Percentiles rank a stretch among this genome's conserved stretches.
Conservation (phyloP, 1,140 invertebrate species). For the Meloidogyne floridensis region DNA sequence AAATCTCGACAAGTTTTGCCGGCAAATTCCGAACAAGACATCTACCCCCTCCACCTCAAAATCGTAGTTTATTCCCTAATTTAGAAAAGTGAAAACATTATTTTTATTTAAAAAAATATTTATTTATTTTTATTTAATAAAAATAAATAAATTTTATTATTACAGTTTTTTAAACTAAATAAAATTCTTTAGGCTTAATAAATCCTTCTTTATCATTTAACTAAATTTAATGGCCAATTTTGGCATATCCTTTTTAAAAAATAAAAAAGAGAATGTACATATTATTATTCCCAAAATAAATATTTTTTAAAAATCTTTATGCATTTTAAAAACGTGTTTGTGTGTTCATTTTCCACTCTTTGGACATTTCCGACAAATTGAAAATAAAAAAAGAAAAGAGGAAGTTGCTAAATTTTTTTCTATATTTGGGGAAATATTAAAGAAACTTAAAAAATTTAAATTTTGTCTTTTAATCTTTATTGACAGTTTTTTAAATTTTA, state of each 20-base stretch:
- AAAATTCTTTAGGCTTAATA: too few species aligned
- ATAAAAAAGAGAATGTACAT: neutral
- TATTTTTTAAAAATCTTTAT: neutral
- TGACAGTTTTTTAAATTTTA: neutral
- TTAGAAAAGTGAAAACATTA: too few species aligned
- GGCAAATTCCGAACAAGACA: too few species aligned
- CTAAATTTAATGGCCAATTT: neutral
- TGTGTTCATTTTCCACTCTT: neutral
- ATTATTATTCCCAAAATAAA: neutral
- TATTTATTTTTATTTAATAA: neutral
- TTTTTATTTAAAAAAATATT: neutral
- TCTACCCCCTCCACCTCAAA: too few species aligned
- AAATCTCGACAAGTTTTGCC: too few species aligned
- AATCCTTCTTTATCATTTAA: neutral
- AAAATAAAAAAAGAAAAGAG: neutral
- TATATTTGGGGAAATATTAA: too few species aligned
- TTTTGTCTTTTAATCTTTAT: neutral
- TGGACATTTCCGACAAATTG: neutral
- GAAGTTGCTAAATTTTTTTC: too few species aligned
- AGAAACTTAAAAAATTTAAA: neutral
- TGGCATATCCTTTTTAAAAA: conserved; percentile 1
- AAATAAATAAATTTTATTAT: too few species aligned
- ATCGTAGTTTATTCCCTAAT: too few species aligned
- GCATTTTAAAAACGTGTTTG: neutral
- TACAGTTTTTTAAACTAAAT: too few species aligned